phyloP scores from a whole-genome alignment of 2,797 vertebrate genomes.

The Pseudotriccus pelzelni region DNA sequence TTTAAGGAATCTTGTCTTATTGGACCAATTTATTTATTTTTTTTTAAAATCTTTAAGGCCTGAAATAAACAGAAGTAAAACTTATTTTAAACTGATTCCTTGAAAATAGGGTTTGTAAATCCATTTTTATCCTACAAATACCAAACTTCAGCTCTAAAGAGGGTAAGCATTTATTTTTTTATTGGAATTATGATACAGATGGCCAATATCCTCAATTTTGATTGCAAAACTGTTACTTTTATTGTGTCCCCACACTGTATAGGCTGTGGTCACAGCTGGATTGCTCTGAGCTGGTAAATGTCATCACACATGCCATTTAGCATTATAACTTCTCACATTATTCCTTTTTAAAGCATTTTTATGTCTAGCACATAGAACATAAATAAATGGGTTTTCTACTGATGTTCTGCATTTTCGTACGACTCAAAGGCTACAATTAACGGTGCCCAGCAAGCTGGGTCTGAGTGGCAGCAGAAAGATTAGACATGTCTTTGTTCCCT shows the following conservation, averaged over 20 bases:
- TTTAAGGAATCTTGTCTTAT: slow-evolving; percentile 1
- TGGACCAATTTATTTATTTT: not conserved
- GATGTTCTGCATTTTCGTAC: not conserved
- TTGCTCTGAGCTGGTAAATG: slow-evolving; percentile 2
- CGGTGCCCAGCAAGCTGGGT: not conserved
- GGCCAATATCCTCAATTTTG: not conserved
- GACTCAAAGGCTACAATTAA: not conserved
- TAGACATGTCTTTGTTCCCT: not conserved
- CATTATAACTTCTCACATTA: not conserved
- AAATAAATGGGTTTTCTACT: not conserved
- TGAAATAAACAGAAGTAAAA: not conserved
- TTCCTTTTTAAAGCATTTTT: slow-evolving; percentile 3
- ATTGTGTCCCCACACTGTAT: not conserved
- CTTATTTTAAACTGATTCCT: slow-evolving; percentile 5
- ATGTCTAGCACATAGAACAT: not conserved
- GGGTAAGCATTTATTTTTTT: not conserved
- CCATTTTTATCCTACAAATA: not conserved
- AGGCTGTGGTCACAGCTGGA: slow-evolving; percentile 22
- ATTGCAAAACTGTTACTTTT: not conserved
- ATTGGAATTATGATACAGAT: not conserved
- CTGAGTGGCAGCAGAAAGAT: slow-evolving; percentile 9
- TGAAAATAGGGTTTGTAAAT: slow-evolving; percentile 6
- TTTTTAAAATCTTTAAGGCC: not conserved
- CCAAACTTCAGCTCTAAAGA: not conserved
- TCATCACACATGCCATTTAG: slow-evolving; percentile 31